Evolutionary conservation across 2,797 vertebrate species (phyloP), one percentile per base, ranked within the genome.

Genomic region (Ctenopoma multispine): DNA sequence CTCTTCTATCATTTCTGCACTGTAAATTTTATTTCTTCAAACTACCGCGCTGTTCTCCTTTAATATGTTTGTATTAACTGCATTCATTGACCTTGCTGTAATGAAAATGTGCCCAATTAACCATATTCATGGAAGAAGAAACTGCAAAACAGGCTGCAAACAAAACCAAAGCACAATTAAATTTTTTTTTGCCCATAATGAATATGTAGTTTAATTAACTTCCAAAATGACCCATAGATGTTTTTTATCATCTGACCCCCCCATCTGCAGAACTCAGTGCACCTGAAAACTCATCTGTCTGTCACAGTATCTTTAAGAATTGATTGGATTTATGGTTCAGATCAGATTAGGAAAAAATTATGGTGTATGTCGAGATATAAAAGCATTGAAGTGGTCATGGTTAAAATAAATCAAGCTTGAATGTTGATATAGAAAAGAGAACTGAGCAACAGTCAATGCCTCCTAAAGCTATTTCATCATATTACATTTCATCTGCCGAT

Each of bases 271-370:
- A 4, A 3, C 41, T 31, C n/a, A 60, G 40, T 12, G 9, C n/a
- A n/a, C n/a, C n/a, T n/a, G n/a, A n/a, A n/a, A n/a, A n/a, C 11
- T 9, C 4, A 1, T 12, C 3, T 4, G 7, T 46, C 43, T 31
- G 27, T 21, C 7, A 7, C 4, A 0, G 0, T 7, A 2, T 13
- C 2, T 5, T 20, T 20, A 3, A 9, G 43, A 0, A 9, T 46
- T n/a, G 6, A 15, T 18, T 43, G n/a, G 18, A 46, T 20, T 46
- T 20, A 46, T 9, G 18, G 8, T 1, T 46, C 14, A 17, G 38
- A 40, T 12, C 14, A 40, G 38, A 4, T 40, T 14, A 14, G 38
- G 31, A 34, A 34, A 34, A 34, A 9, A 34, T 27, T 27, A 2
- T 34, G 31, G 31, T 40, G 7, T 41, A 41, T 41, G 40, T 41